Conservation (phyloP, 2,888 invertebrate genomes). For the Spodoptera picta region DNA sequence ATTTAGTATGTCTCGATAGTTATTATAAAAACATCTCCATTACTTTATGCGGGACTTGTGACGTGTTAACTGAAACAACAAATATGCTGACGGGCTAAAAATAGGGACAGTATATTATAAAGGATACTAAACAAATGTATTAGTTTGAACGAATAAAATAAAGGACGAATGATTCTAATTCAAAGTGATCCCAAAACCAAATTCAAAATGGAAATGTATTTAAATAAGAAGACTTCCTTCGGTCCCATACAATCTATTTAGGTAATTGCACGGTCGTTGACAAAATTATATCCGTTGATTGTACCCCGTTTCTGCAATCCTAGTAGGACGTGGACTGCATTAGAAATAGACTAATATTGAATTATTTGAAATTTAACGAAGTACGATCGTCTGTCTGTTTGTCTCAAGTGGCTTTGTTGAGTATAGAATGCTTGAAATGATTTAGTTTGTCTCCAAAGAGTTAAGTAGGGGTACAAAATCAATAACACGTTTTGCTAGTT, state of each 20-base stretch:
- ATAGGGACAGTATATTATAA: too few species aligned
- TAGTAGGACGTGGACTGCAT: conserved; percentile 46
- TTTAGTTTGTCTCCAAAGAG: too few species aligned
- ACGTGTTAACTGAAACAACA: too few species aligned
- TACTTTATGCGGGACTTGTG: too few species aligned
- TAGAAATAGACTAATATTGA: conserved; percentile 26
- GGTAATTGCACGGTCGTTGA: conserved; percentile 58
- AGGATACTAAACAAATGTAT: too few species aligned
- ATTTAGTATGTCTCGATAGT: too few species aligned
- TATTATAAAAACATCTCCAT: too few species aligned
- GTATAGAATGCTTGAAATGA: background rate
- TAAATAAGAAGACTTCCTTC: conserved; percentile 45
- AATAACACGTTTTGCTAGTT: too few species aligned
- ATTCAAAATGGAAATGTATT: conserved; percentile 42
- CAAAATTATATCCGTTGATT: conserved; percentile 53
- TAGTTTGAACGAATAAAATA: background rate
- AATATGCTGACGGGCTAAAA: too few species aligned
- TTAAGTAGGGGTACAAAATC: too few species aligned
- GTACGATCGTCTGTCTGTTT: too few species aligned
- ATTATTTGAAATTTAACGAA: conserved; percentile 25
- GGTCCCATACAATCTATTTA: conserved; percentile 53
- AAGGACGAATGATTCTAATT: conserved; percentile 10
- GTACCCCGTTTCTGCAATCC: conserved; percentile 51
- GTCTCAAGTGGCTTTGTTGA: too few species aligned
- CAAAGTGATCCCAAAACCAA: conserved; percentile 20